A percentile compares a stretch with the other conserved stretches of the same genome.
These are phyloP conservation scores for Microplitis mediator DNA, from an alignment of 1,140 invertebrate species.

Conservation along the genomic window DNA sequence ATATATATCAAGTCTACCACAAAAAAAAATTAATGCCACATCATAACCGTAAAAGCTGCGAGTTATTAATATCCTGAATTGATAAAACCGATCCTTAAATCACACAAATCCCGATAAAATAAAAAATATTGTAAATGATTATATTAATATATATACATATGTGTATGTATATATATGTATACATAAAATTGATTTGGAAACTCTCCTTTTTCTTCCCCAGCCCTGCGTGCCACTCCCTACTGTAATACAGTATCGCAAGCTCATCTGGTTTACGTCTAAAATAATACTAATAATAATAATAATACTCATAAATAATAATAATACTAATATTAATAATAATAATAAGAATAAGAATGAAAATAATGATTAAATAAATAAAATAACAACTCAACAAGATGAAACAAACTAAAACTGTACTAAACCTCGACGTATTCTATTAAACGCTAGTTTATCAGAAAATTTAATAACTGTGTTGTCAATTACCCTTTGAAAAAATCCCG, in stretches of 20 bases:
- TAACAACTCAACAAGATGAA: slow-evolving; percentile 36
- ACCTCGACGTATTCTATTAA: slow-evolving; percentile 59
- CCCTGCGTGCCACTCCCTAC: slow-evolving; percentile 21
- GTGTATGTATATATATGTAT: too few relatives aligned
- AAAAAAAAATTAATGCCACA: not conserved
- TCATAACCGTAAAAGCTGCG: slow-evolving; percentile 10
- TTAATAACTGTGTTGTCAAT: slow-evolving; percentile 39
- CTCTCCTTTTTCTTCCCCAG: not conserved
- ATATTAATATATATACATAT: not conserved
- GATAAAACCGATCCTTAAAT: not conserved
- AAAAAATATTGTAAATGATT: not conserved
- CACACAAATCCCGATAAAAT: slow-evolving; percentile 1
- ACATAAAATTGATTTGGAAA: too few relatives aligned
- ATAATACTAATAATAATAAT: slow-evolving; percentile 9
- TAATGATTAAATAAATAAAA: too few relatives aligned
- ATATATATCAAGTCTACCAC: slow-evolving; percentile 3
- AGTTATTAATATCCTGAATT: not conserved
- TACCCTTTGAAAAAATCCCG: slow-evolving; percentile 15
- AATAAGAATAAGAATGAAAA: not conserved
- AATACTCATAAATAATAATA: too few relatives aligned
- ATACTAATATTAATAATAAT: too few relatives aligned
- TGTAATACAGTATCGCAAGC: slow-evolving; percentile 44
- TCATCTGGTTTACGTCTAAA: slow-evolving; percentile 48
- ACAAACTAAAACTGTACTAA: slow-evolving; percentile 49
- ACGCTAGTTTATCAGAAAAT: slow-evolving; percentile 59